A percentile compares a stretch with the other conserved stretches of the same genome.
Conservation (phyloP, 2,888 invertebrate species). For the Entomobrya proxima region DNA sequence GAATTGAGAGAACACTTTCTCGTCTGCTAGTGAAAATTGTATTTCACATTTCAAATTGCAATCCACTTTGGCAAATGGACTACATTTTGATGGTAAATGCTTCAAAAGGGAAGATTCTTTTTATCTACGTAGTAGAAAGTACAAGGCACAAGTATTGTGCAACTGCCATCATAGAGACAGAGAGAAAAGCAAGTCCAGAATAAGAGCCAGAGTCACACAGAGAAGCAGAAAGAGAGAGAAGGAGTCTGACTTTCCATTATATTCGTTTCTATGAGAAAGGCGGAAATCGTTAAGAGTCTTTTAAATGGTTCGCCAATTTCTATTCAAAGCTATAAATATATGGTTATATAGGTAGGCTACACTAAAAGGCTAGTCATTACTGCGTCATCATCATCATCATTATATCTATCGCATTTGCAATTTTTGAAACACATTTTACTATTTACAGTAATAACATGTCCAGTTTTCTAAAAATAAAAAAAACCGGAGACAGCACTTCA, state of each 20-base stretch:
- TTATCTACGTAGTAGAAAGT: too few relatives aligned
- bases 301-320: conserved; percentile 72
- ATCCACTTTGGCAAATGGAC: conserved; percentile 14
- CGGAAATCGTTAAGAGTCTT: conserved; percentile 75
- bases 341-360: too few relatives aligned
- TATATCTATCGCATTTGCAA: too few relatives aligned
- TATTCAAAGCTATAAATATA: conserved; percentile 29
- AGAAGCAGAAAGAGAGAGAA: not conserved
- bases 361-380: too few relatives aligned
- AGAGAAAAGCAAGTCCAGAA: not conserved
- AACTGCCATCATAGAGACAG: not conserved
- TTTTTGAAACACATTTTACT: too few relatives aligned
- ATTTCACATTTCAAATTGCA: conserved; percentile 26
- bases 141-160: not conserved
- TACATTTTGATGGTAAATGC: too few relatives aligned
- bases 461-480: too few relatives aligned
- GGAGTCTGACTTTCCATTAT: conserved; percentile 43
- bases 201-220: not conserved
- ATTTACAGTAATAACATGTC: too few relatives aligned
- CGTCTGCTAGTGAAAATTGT: conserved; percentile 12
- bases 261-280: conserved; percentile 63
- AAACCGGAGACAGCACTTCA: too few relatives aligned
- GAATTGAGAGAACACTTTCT: not conserved
- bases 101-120: too few relatives aligned
- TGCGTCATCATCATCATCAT: too few relatives aligned